phyloP scores from a whole-genome alignment of 2,113 vertebrate genomes.

The Callaeas wilsoni region DNA sequence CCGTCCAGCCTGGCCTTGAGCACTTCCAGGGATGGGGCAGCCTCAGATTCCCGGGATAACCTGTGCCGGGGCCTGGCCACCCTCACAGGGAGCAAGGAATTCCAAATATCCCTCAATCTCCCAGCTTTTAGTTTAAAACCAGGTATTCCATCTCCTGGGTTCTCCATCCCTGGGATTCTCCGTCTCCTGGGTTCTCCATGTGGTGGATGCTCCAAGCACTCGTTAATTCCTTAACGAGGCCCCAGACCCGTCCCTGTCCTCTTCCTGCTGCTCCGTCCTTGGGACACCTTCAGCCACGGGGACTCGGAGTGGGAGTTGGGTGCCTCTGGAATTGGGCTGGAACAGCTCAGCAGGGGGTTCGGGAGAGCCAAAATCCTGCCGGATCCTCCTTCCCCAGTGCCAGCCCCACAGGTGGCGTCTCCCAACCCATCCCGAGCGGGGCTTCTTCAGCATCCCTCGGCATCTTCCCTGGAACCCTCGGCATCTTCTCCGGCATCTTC shows the following conservation, averaged over 20 bases:
- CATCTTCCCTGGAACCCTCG: too few relatives aligned
- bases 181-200: background rate
- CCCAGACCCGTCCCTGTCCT: fast-evolving
- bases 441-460: background rate
- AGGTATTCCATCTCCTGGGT: background rate
- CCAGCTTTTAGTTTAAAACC: fast-evolving
- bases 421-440: fast-evolving
- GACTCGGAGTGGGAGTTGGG: fast-evolving
- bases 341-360: background rate
- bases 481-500: background rate
- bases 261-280: background rate
- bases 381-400: background rate
- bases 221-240: background rate
- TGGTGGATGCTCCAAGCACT: fast-evolving
- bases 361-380: background rate
- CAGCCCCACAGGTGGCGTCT: fast-evolving
- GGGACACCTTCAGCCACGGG: background rate
- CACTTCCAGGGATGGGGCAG: background rate
- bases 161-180: background rate
- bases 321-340: background rate
- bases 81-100: background rate
- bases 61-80: background rate
- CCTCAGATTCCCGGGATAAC: background rate
- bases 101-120: fast-evolving
- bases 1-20: background rate